Evolutionary conservation across 2,113 vertebrate genomes (phyloP), one percentile per base, ranked within the genome.

Genomic region (Sceloporus undulatus): DNA sequence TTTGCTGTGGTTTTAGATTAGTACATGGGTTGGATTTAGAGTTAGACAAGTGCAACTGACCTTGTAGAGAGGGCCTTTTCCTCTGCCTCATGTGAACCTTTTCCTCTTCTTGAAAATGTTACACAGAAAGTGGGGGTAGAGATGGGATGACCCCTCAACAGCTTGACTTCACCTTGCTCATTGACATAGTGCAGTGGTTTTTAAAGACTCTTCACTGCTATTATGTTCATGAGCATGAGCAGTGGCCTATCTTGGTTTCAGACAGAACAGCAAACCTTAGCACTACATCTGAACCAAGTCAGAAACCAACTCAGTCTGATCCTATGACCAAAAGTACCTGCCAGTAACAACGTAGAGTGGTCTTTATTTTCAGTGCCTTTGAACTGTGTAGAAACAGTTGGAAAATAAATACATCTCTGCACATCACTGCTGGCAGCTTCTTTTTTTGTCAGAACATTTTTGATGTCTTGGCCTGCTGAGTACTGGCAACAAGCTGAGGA

Each of bases 301-400:
- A 42, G 38, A 18, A 56, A 79, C n/a, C 34, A 59, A 80, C 19
- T 62, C 54, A 38, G n/a, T 62, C 66, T 68, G 62, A 25, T 10
- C 3, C 42, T 76, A 38, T n/a, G 25, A 66, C 74, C 78, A 68
- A 40, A 77, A 48, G 27, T 65, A 73, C 14, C 66, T 56, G n/a
- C 52, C 48, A 29, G 77, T 16, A 56, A 18, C 66, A 56, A 27
- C 40, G 34, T 29, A 68, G 25, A 71, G 27, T 40, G 48, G 48
- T 59, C 68, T 80, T 81, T 59, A 80, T 80, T 81, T 71, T 74
- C 52, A 87, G 78, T 75, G 68, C 18, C 70, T 87, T 82, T 87
- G 70, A 87, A 65, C 70, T 87, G 25, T 81, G 68, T 62, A 74
- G 78, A 81, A 87, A 75, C 68, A 74, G 19, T n/a, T 87, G 70